A percentile compares a stretch with the other conserved stretches of the same genome.
Evolutionary conservation across 2,888 invertebrate genomes (phyloP).

Genomic region (Melieria picta): DNA sequence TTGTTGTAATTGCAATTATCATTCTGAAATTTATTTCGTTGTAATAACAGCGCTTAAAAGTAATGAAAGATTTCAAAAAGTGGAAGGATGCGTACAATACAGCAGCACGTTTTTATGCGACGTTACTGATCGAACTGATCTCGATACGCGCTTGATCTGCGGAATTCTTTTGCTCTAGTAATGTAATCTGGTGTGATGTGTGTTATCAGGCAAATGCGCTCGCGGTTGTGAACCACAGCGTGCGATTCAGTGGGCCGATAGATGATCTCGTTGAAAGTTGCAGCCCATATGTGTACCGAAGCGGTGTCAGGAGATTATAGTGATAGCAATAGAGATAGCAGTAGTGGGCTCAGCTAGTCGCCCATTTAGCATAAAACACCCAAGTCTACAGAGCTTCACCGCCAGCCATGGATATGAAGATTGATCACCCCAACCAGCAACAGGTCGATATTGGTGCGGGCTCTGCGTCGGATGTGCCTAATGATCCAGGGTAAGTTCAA

Average conservation of each 20-base stretch:
- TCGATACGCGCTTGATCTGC: no score
- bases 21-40: no score
- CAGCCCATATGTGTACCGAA: constrained; percentile 13
- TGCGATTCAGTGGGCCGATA: not conserved
- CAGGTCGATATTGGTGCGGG: constrained; percentile 80
- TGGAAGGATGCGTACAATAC: no score
- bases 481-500: constrained; percentile 87
- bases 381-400: not conserved
- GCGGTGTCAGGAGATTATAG: constrained; percentile 7
- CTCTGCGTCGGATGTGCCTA: constrained; percentile 90
- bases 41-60: no score
- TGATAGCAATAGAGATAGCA: constrained; percentile 14
- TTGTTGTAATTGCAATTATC: no score
- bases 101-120: no score
- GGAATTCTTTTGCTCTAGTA: no score
- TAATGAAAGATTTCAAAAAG: no score
- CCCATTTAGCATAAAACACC: not conserved
- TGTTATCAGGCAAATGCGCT: constrained; percentile 1
- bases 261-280: constrained; percentile 6
- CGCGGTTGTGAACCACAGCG: constrained; percentile 1
- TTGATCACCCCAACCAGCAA: constrained; percentile 28
- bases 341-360: constrained; percentile 17
- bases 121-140: no score
- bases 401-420: constrained; percentile 18
- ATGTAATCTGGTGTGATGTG: constrained; percentile 1